phyloP scores from a whole-genome alignment of 2,113 vertebrate genomes.

The Ceyx margarethae region DNA sequence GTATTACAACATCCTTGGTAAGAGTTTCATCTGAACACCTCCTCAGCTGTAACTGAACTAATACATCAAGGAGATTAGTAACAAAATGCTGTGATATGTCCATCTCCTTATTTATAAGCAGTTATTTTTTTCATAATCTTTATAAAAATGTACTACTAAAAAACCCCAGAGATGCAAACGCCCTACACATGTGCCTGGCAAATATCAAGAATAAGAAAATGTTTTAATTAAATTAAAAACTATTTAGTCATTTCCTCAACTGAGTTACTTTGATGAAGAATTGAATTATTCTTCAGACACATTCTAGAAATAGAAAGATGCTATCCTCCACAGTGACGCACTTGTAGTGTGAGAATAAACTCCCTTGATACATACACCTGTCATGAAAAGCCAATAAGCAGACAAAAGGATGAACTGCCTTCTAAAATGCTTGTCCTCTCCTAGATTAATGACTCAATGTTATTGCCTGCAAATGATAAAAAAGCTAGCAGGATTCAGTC shows the following conservation, averaged over 20 bases:
- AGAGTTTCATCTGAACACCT: not conserved
- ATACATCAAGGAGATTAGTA: not conserved
- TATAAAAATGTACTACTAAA: not conserved
- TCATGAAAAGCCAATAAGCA: not conserved
- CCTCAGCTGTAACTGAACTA: not conserved
- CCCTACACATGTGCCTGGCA: not conserved
- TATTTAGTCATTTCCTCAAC: not conserved
- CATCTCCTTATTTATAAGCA: not conserved
- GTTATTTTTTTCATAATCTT: not conserved
- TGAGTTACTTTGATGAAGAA: conserved; percentile 12
- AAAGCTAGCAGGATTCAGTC: conserved; percentile 8
- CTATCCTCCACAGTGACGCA: not conserved
- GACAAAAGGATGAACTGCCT: not conserved
- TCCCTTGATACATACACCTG: not conserved
- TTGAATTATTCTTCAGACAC: not conserved
- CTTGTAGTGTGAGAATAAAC: not conserved
- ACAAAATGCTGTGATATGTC: not conserved
- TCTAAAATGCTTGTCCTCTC: not conserved
- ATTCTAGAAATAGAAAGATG: conserved; percentile 35
- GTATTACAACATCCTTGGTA: not conserved
- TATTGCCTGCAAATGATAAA: not conserved
- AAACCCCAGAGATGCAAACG: not conserved
- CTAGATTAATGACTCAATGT: not conserved
- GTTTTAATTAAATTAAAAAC: not conserved
- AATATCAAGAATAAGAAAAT: not conserved